A percentile compares a stretch with the other conserved stretches of the same genome.
These are phyloP conservation scores for Cichladusa arquata DNA, from an alignment of 2,113 vertebrate species.

Conservation along the genomic window DNA sequence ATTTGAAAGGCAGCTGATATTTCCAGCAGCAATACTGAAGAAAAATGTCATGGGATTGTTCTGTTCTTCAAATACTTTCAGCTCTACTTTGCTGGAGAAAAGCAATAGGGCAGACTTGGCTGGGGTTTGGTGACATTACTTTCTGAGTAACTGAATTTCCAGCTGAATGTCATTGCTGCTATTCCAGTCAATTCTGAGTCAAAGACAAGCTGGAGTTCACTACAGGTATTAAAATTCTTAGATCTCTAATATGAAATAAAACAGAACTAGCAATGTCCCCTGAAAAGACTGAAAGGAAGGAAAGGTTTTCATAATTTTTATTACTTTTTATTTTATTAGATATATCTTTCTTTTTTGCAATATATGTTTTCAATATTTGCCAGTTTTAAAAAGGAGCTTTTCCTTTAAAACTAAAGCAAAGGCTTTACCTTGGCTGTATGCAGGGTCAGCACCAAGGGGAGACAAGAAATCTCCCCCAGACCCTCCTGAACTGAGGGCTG, in stretches of 20 bases:
- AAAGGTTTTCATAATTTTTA: not conserved
- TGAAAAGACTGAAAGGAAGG: not conserved
- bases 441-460: not conserved
- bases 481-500: not conserved
- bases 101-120: not conserved
- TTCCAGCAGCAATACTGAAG: not conserved
- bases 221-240: not conserved
- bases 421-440: fast-evolving
- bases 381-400: not conserved
- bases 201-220: not conserved
- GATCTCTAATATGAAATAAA: not conserved
- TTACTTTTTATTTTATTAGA: not conserved
- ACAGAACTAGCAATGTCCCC: not conserved
- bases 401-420: not conserved
- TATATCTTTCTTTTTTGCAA: not conserved
- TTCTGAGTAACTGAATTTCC: not conserved
- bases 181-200: not conserved
- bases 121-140: not conserved
- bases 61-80: not conserved
- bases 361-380: not conserved
- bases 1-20: not conserved
- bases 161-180: not conserved
- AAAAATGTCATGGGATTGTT: not conserved
- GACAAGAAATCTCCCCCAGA: not conserved
- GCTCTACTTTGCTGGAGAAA: not conserved